phyloP scores from a whole-genome alignment of 2,113 vertebrate species.

The Chaetorhynchus papuensis region DNA sequence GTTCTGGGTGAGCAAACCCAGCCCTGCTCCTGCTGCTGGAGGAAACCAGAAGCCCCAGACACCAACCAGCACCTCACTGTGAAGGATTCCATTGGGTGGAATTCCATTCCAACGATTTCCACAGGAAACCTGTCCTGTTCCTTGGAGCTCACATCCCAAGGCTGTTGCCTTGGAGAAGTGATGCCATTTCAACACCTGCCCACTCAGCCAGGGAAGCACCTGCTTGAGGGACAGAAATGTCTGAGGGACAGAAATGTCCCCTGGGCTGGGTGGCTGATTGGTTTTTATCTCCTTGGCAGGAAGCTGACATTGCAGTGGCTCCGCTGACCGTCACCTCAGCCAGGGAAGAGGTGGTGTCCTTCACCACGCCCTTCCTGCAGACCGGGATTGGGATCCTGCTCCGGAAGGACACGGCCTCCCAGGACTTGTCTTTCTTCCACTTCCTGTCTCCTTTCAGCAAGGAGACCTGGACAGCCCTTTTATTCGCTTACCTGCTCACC shows the following conservation, averaged over 20 bases:
- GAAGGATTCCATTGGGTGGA: not conserved
- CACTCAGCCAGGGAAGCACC: not conserved
- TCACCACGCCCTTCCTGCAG: conserved; percentile 85
- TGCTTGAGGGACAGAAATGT: not conserved
- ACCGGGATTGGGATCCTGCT: conserved; percentile 85
- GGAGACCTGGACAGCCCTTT: conserved; percentile 82
- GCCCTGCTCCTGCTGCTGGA: not conserved
- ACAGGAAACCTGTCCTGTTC: not conserved
- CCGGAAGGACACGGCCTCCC: conserved; percentile 58
- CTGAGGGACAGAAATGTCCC: not conserved
- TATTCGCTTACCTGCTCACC: conserved; percentile 80
- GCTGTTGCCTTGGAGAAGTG: not conserved
- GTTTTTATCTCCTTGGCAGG: conserved; percentile 46
- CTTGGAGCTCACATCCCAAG: not conserved
- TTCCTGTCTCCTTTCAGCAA: conserved; percentile 84
- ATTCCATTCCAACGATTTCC: not conserved
- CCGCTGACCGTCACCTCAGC: conserved; percentile 77
- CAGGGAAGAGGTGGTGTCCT: conserved; percentile 78
- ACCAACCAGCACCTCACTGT: not conserved
- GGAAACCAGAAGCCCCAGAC: not conserved
- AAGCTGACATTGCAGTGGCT: conserved; percentile 85
- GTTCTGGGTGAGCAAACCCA: not conserved
- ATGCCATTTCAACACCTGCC: not conserved
- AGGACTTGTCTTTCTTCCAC: conserved; percentile 71
- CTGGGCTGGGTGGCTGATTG: not conserved